phyloP scores from a whole-genome alignment of 1,140 invertebrate genomes.

The Orius laevigatus region DNA sequence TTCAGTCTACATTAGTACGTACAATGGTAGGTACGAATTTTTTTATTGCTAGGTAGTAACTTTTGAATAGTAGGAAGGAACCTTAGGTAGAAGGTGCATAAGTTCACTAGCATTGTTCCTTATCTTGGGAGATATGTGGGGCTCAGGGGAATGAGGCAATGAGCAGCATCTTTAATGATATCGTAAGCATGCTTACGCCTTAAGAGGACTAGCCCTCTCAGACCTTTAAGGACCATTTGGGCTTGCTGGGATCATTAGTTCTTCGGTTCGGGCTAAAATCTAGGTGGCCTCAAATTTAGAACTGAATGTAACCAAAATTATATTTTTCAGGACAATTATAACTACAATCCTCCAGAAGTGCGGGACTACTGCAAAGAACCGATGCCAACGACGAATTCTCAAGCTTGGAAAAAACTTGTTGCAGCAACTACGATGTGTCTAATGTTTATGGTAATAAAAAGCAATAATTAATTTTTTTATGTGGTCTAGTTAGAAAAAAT shows the following conservation, averaged over 20 bases:
- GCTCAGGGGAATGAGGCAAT: no score
- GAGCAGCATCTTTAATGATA: no score
- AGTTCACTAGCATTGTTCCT: no score
- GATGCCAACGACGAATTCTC: conserved; percentile 7
- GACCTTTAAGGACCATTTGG: background rate
- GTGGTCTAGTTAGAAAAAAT: background rate
- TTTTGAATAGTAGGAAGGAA: no score
- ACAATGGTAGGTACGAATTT: no score
- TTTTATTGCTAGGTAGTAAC: no score
- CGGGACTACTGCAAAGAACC: conserved; percentile 15
- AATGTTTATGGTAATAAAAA: conserved; percentile 13
- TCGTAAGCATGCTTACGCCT: no score
- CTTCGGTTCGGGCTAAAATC: background rate
- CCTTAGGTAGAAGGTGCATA: no score
- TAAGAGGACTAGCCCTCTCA: no score
- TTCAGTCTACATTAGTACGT: no score
- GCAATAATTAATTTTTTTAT: background rate
- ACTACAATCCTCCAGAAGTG: conserved; percentile 4
- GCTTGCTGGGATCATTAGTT: background rate
- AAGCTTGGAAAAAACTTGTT: conserved; percentile 15
- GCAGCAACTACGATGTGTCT: conserved; percentile 15
- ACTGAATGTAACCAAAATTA: background rate
- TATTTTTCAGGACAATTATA: conserved; percentile 2
- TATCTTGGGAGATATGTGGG: no score
- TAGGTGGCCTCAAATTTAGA: background rate